Evolutionary conservation across 2,888 invertebrate genomes (phyloP).

Genomic region (Drosophila tanythrix): DNA sequence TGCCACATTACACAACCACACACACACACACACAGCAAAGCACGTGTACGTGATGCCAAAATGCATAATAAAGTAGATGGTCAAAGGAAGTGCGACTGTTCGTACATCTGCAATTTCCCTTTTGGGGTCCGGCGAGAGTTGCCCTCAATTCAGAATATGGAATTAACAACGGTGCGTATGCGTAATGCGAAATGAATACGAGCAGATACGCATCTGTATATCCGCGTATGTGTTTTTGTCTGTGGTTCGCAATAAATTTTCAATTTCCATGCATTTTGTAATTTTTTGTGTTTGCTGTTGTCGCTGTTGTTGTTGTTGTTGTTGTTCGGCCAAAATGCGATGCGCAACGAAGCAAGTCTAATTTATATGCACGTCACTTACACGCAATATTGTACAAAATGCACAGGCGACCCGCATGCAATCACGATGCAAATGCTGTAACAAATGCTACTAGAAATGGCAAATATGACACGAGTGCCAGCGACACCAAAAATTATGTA

Average conservation of each 20-base stretch:
- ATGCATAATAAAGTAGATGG: conserved; percentile 60
- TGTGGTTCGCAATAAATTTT: conserved; percentile 68
- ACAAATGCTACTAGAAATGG: conserved; percentile 30
- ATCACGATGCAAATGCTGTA: conserved; percentile 44
- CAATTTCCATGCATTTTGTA: conserved; percentile 57
- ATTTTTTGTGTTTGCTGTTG: conserved; percentile 15
- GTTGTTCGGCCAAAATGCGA: conserved; percentile 12
- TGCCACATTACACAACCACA: conserved; percentile 11
- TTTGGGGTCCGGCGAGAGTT: conserved; percentile 20
- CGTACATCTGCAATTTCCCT: conserved; percentile 55
- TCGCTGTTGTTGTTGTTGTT: background rate
- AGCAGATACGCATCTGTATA: conserved; percentile 3
- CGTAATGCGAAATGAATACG: conserved; percentile 56
- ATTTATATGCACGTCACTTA: conserved; percentile 75
- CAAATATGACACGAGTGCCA: conserved; percentile 33
- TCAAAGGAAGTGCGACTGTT: conserved; percentile 22
- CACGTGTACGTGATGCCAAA: conserved; percentile 36
- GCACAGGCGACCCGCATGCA: conserved; percentile 23
- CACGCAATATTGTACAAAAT: conserved; percentile 44
- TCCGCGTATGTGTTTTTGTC: background rate
- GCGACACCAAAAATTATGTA: conserved; percentile 21
- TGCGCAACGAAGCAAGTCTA: conserved; percentile 60
- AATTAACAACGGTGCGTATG: conserved; percentile 77
- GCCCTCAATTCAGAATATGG: conserved; percentile 64
- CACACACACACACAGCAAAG: conserved; percentile 10